Percentiles rank a stretch among this genome's conserved stretches.
Evolutionary conservation across 2,888 invertebrate genomes (phyloP).

Genomic region (Myopa tessellatipennis): DNA sequence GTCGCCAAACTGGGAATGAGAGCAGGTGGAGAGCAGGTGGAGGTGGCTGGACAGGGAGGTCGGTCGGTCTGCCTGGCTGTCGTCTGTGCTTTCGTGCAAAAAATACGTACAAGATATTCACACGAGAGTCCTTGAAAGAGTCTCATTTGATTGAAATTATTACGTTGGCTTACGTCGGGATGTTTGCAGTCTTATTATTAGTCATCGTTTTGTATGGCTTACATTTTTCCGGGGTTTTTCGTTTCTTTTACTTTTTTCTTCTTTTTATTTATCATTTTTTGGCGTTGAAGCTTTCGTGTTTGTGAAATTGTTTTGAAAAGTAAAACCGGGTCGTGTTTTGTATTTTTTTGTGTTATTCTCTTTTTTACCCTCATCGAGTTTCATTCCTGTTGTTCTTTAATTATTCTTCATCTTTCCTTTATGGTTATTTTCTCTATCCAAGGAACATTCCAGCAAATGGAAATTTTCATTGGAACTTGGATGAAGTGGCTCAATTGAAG

Average conservation of each 20-base stretch:
- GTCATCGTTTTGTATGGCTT: too few species aligned
- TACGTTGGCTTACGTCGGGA: not conserved
- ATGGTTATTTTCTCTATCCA: not conserved
- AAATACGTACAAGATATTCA: not conserved
- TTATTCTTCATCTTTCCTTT: not conserved
- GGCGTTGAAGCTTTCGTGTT: not conserved
- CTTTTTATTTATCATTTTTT: not conserved
- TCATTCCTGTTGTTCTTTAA: not conserved
- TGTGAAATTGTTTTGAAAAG: not conserved
- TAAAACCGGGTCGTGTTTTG: not conserved
- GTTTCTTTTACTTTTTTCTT: not conserved
- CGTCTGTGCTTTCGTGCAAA: not conserved
- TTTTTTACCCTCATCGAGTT: too few species aligned
- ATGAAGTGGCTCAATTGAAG: too few species aligned
- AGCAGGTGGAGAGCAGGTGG: not conserved
- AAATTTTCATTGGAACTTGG: not conserved
- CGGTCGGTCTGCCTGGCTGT: too few species aligned
- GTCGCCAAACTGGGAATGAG: not conserved
- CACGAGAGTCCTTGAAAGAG: not conserved
- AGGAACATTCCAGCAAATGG: not conserved
- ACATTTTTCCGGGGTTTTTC: not conserved
- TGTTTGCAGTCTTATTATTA: not conserved
- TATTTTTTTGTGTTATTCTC: too few species aligned
- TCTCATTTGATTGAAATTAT: not conserved
- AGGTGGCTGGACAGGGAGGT: not conserved